phyloP scores from a whole-genome alignment of 2,113 vertebrate species.

The Odobenus rosmarus region DNA sequence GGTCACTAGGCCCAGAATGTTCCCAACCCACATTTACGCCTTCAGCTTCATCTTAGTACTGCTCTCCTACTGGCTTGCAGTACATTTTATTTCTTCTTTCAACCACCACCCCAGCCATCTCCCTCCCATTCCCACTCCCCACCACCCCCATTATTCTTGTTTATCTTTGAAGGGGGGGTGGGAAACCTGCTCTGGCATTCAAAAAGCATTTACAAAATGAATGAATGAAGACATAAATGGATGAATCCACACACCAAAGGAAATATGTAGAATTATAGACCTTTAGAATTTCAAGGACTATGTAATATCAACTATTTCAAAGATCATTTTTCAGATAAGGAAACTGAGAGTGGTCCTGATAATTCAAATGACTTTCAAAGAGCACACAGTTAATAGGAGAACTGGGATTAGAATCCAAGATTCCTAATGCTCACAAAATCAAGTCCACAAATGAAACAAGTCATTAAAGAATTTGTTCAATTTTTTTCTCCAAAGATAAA shows the following conservation, averaged over 20 bases:
- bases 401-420: neutral
- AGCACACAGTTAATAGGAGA: neutral
- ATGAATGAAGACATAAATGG: neutral
- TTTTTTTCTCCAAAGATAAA: conserved; percentile 44
- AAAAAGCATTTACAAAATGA: conserved; percentile 19
- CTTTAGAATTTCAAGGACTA: conserved; percentile 16
- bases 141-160: neutral
- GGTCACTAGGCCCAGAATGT: neutral
- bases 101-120: neutral
- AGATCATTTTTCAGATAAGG: conserved; percentile 1
- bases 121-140: neutral
- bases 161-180: neutral
- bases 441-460: neutral
- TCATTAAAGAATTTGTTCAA: neutral
- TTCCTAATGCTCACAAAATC: neutral
- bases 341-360: neutral
- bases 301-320: neutral
- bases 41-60: neutral
- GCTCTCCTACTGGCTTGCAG: neutral
- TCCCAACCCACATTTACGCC: neutral
- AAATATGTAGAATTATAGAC: neutral
- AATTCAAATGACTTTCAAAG: conserved; percentile 18
- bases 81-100: neutral
- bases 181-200: neutral
- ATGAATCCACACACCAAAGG: neutral